phyloP scores from a whole-genome alignment of 2,888 invertebrate species.

The Metopia argyrocephala region DNA sequence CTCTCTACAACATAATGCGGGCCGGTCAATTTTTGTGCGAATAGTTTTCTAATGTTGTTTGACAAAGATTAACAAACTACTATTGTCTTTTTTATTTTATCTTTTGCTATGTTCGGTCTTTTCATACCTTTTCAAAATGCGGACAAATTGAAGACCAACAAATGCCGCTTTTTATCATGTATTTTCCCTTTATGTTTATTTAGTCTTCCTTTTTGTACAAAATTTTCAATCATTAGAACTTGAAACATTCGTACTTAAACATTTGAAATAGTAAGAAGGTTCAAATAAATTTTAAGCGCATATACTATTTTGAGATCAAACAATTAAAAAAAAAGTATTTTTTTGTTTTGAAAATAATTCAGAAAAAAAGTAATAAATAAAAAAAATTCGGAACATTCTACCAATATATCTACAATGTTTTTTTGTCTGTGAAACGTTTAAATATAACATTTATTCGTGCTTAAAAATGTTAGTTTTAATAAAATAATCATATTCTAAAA shows the following conservation, averaged over 20 bases:
- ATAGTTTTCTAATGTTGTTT: slow-evolving; percentile 28
- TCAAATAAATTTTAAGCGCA: background rate
- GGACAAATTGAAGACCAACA: slow-evolving; percentile 66
- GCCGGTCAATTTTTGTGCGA: background rate
- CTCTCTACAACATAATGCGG: slow-evolving; percentile 15
- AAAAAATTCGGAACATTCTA: no score
- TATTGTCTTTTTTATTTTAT: background rate
- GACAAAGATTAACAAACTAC: slow-evolving; percentile 43
- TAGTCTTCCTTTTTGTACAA: background rate
- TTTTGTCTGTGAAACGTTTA: no score
- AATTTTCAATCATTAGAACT: background rate
- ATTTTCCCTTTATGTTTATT: slow-evolving; percentile 5
- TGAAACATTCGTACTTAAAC: background rate
- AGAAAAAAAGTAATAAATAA: no score
- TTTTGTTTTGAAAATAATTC: no score
- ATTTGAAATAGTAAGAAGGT: background rate
- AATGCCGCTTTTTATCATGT: slow-evolving; percentile 49
- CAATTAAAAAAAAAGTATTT: background rate
- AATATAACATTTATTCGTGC: no score
- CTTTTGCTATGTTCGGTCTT: background rate
- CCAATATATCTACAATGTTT: no score
- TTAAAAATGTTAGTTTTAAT: no score
- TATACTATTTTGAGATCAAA: background rate
- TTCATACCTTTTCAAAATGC: slow-evolving; percentile 58
- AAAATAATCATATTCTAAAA: no score